Percentiles rank a stretch among this genome's conserved stretches.
Conservation (phyloP, 2,113 vertebrate species). For the Cynopterus brachyotis region DNA sequence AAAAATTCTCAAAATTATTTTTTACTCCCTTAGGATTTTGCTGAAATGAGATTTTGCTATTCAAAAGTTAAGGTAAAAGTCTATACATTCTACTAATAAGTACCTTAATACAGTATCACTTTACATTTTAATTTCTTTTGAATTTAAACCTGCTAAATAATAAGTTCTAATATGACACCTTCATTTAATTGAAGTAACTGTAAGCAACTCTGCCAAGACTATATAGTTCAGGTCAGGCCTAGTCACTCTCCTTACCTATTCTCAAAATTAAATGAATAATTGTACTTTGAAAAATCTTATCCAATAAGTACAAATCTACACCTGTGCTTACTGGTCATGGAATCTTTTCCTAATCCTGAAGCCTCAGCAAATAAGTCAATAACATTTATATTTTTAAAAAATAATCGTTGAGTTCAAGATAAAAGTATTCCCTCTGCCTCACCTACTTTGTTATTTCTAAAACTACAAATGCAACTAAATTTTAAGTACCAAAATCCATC, state of each 20-base stretch:
- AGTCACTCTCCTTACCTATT: not conserved
- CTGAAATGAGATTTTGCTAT: not conserved
- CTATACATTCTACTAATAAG: not conserved
- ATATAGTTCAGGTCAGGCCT: not conserved
- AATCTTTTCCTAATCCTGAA: not conserved
- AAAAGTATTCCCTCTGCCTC: not conserved
- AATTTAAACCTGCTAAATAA: not conserved
- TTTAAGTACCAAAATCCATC: not conserved
- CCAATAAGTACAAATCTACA: not conserved
- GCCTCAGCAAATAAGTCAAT: not conserved
- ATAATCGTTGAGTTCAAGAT: not conserved
- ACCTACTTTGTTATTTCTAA: not conserved
- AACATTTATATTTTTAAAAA: constrained; percentile 15
- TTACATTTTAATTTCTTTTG: not conserved
- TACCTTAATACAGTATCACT: not conserved
- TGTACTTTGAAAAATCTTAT: not conserved
- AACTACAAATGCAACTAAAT: not conserved
- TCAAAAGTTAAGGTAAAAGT: not conserved
- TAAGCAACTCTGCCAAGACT: not conserved
- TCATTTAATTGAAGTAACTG: not conserved
- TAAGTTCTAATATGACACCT: not conserved
- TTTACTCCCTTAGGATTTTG: not conserved
- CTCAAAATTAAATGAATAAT: not conserved
- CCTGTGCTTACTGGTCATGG: not conserved
- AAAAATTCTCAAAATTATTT: not conserved